A percentile compares a stretch with the other conserved stretches of the same genome.
Evolutionary conservation across 2,113 vertebrate species (phyloP).

Genomic region (Toxotes jaculatrix): DNA sequence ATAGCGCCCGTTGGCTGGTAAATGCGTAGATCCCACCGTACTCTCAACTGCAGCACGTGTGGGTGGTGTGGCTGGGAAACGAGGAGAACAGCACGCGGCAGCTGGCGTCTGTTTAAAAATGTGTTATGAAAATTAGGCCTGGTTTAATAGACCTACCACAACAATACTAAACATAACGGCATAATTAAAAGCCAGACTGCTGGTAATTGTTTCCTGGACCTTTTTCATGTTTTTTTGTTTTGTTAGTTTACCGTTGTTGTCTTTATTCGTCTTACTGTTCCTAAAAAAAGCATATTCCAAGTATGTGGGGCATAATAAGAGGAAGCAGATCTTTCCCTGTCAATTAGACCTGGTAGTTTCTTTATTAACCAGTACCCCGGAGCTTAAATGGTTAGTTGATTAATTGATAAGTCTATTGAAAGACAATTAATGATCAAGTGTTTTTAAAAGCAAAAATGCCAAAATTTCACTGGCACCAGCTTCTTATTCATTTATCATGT

Average conservation of each 20-base stretch:
- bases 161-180: neutral
- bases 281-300: too few relatives aligned
- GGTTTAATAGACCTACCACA: neutral
- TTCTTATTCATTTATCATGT: neutral
- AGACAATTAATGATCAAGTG: too few relatives aligned
- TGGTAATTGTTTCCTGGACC: neutral
- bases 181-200: neutral
- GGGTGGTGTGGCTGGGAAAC: constrained; percentile 64
- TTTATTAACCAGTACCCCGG: too few relatives aligned
- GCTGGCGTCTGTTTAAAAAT: constrained; percentile 26
- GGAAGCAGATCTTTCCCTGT: too few relatives aligned
- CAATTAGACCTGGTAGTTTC: too few relatives aligned
- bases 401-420: neutral
- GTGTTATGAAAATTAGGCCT: constrained; percentile 1
- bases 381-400: neutral
- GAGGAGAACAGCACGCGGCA: constrained; percentile 53
- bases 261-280: neutral
- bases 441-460: too few relatives aligned
- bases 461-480: too few relatives aligned
- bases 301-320: too few relatives aligned
- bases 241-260: neutral
- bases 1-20: constrained; percentile 57
- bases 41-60: constrained; percentile 70
- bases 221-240: neutral
- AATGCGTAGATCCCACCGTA: neutral